Evolutionary conservation across 23 tunicate species (phyloP).

Genomic region (Trididemnum miniatum): DNA sequence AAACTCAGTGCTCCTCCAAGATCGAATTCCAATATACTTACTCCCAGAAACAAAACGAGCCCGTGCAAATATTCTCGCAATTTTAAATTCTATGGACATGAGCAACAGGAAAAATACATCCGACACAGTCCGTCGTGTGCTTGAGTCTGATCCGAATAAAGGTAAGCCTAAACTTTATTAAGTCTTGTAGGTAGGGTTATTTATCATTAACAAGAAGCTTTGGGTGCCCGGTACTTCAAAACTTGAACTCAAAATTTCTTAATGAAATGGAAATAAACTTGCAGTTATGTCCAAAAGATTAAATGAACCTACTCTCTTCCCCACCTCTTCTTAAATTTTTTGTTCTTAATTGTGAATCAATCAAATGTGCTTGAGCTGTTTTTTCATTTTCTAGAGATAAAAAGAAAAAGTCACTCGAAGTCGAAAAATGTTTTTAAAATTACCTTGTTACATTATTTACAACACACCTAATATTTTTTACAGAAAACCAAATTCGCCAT

Average conservation of each 20-base stretch:
- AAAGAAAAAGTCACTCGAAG: too few species aligned
- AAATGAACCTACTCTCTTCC: too few species aligned
- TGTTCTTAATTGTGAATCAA: too few species aligned
- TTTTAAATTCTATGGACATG: conserved; percentile 31
- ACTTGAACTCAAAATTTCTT: not conserved
- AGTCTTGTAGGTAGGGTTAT: not conserved
- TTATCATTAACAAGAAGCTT: too few species aligned
- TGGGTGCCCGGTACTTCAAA: too few species aligned
- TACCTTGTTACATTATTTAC: not conserved
- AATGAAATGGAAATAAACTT: not conserved
- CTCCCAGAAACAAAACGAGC: conserved; percentile 42
- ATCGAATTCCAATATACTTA: conserved; percentile 54
- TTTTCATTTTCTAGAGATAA: too few species aligned
- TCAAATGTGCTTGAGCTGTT: too few species aligned
- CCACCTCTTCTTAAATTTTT: too few species aligned
- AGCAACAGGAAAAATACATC: conserved; percentile 34
- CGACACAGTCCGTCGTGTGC: not conserved
- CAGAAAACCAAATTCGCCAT: conserved; percentile 42
- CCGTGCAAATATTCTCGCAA: conserved; percentile 30
- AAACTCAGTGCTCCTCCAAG: conserved; percentile 46
- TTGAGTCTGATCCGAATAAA: not conserved
- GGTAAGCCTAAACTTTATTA: not conserved
- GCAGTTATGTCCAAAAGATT: too few species aligned
- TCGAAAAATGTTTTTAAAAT: too few species aligned
- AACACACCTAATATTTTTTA: not conserved